Evolutionary conservation across 2,113 vertebrate genomes (phyloP).

Genomic region (Cavia porcellus): DNA sequence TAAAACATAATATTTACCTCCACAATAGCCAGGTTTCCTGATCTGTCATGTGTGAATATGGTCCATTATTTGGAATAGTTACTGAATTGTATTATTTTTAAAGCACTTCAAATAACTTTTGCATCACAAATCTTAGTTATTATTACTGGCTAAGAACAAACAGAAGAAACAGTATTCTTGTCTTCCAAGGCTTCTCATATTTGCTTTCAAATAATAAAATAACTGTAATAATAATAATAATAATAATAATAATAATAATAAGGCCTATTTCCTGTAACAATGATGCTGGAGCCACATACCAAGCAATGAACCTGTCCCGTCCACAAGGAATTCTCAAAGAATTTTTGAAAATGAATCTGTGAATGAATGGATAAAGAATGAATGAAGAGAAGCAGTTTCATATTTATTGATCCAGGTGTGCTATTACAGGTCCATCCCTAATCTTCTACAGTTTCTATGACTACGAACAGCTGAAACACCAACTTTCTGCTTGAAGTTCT

Average conservation of each 20-base stretch:
- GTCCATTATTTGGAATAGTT: neutral
- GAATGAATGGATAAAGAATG: constrained; percentile 57
- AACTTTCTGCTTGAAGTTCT: constrained; percentile 74
- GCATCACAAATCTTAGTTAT: neutral
- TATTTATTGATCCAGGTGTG: neutral
- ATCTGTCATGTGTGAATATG: neutral
- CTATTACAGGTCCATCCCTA: neutral
- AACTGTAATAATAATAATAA: neutral
- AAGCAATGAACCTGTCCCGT: neutral
- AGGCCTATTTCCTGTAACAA: neutral
- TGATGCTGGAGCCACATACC: neutral
- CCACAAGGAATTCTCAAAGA: neutral
- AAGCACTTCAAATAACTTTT: neutral
- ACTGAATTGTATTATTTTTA: neutral
- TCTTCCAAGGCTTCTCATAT: neutral
- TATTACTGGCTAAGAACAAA: neutral
- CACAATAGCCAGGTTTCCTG: neutral
- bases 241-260: neutral
- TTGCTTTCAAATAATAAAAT: neutral
- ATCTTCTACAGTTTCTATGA: constrained; percentile 76
- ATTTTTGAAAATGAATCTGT: constrained; percentile 26
- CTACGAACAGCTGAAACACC: constrained; percentile 75
- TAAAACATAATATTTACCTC: neutral
- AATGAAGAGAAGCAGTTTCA: constrained; percentile 38
- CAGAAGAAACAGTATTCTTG: neutral